These are phyloP conservation scores for Rhagologus leucostigma DNA, from an alignment of 2,113 vertebrate species.

Conservation along the genomic window DNA sequence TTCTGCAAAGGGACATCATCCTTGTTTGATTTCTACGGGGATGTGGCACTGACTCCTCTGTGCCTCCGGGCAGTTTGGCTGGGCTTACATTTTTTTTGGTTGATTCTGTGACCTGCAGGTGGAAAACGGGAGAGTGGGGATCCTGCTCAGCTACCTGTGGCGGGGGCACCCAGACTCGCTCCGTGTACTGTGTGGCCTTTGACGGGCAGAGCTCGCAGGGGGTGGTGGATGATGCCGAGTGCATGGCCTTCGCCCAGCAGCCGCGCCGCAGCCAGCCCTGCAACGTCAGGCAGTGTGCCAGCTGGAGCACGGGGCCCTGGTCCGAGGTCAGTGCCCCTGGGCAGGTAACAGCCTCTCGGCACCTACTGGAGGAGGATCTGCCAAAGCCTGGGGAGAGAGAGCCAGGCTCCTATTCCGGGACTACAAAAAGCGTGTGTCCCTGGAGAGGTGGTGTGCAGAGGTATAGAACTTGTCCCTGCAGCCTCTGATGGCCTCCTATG, in stretches of 20 bases:
- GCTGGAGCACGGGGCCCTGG: constrained; percentile 79
- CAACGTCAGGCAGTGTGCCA: constrained; percentile 78
- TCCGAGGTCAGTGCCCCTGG: constrained; percentile 73
- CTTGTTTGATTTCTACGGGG: background rate
- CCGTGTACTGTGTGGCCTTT: constrained; percentile 80
- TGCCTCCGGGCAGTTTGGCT: background rate
- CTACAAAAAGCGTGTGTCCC: background rate
- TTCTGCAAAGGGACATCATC: background rate
- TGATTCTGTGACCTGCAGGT: constrained; percentile 72
- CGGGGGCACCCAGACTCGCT: constrained; percentile 85
- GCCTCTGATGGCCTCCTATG: background rate
- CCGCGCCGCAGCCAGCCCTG: constrained; percentile 84
- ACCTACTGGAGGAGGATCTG: background rate
- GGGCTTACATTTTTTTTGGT: background rate
- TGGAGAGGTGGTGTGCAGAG: background rate
- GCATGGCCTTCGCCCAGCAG: constrained; percentile 74
- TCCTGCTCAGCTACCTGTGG: constrained; percentile 86
- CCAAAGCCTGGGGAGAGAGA: background rate
- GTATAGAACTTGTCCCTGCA: background rate
- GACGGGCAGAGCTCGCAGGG: constrained; percentile 72
- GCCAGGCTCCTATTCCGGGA: background rate
- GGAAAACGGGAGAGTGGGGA: constrained; percentile 86
- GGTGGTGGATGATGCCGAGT: constrained; percentile 75
- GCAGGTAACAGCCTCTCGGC: background rate
- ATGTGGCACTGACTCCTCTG: background rate